Percentiles rank a stretch among this genome's conserved stretches.
These are phyloP conservation scores for Laticauda laticaudata DNA, from an alignment of 2,113 vertebrate genomes.

Conservation along the genomic window DNA sequence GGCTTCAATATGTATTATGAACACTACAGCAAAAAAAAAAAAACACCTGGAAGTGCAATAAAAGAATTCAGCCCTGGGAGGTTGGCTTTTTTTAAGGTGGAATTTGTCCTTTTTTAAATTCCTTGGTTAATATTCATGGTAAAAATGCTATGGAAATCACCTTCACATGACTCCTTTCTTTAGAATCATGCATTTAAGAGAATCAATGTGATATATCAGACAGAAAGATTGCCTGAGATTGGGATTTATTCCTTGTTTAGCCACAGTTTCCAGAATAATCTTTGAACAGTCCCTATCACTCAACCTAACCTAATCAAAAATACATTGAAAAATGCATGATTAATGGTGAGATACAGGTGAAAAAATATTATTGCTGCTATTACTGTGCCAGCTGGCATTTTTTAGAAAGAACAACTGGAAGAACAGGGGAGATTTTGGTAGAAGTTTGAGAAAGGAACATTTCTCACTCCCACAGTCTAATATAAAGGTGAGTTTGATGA, in stretches of 20 bases:
- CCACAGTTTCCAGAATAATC: not conserved
- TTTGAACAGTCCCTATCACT: not conserved
- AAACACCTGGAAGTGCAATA: not conserved
- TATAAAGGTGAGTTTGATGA: not conserved
- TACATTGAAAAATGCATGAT: not conserved
- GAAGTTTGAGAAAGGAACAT: not conserved
- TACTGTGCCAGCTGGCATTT: not conserved
- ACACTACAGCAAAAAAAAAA: constrained; percentile 3
- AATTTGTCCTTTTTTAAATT: constrained; percentile 18
- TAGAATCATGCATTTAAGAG: not conserved
- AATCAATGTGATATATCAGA: not conserved
- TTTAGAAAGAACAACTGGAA: not conserved
- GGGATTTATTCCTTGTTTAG: not conserved
- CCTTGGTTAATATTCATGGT: not conserved
- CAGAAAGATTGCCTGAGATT: not conserved
- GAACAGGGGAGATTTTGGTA: not conserved
- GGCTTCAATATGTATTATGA: constrained; percentile 18
- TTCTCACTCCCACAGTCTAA: not conserved
- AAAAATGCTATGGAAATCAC: constrained; percentile 1
- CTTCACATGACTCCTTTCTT: not conserved
- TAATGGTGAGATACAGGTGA: not conserved
- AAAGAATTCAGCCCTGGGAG: constrained; percentile 9
- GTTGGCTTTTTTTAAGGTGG: not conserved
- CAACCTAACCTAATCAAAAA: not conserved
- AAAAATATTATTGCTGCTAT: not conserved